Evolutionary conservation across 2,888 invertebrate species (phyloP), one percentile per base, ranked within the genome.

Genomic region (Hirtodrosophila cameraria): DNA sequence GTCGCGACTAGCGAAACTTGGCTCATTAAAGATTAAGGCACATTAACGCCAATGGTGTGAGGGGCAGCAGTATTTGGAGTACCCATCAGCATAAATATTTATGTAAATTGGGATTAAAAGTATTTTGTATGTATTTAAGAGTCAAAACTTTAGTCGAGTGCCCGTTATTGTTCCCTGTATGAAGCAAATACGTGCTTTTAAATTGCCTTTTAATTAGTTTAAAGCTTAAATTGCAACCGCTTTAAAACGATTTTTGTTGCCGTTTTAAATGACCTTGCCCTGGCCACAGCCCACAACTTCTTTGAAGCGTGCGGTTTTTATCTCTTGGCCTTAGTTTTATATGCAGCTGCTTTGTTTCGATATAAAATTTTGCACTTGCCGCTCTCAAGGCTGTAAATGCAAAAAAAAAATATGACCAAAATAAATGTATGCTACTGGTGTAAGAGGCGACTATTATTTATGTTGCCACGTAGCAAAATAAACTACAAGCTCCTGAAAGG

Each of bases 11-110:
- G 53, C 61, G 49, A 75, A 81, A 85, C 76, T 85, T 82, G 80
- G 72, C 81, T 82, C 81, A 82, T 82, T 82, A 82, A 82, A 85
- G 81, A 86, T 82, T 82, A 82, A 82, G 77, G 70, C 86, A 77
- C 83, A 80, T 82, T 82, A 82, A 80, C 81, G 77, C 83, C 67
- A 65, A 48, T 59, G 70, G 67, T 63, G 57, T 67, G 69, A 43
- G 66, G 54, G 41, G 33, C 45, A 16, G 50, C 43, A 50, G 53
- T 60, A 75, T 84, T 79, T 58, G n/a, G n/a, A 57, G 66, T 57
- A 64, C 72, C 72, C 81, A 85, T 76, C 83, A 80, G 77, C 77
- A 83, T 82, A 79, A 82, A 82, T 85, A 82, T 82, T 82, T 85
- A 82, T 85, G 81, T 75, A 85, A 85, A 82, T 82, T 85, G 80